phyloP scores from a whole-genome alignment of 2,113 vertebrate species.

The Rhagologus leucostigma region DNA sequence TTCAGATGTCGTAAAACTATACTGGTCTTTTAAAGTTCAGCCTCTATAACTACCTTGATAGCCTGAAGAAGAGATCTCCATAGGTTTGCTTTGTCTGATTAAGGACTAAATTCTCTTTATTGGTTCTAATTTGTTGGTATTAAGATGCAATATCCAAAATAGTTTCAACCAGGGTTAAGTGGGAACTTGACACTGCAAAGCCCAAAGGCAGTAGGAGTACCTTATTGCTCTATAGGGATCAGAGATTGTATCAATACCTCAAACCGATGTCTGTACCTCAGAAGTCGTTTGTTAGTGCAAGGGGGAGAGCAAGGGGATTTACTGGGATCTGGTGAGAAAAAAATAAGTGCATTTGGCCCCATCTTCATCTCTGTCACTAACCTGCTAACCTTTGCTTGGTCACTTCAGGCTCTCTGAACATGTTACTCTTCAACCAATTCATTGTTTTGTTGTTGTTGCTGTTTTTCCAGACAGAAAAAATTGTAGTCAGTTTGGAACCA shows the following conservation, averaged over 20 bases:
- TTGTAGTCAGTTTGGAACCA: background rate
- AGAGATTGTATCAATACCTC: background rate
- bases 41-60: background rate
- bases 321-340: background rate
- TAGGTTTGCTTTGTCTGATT: background rate
- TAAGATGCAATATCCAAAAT: background rate
- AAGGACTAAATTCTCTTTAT: conserved; percentile 11
- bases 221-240: background rate
- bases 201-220: background rate
- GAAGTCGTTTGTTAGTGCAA: background rate
- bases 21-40: conserved; percentile 5
- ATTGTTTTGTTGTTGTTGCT: background rate
- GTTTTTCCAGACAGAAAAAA: background rate
- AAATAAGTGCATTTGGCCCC: background rate
- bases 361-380: background rate
- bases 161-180: background rate
- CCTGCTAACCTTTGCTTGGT: background rate
- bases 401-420: background rate
- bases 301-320: background rate
- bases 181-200: background rate
- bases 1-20: conserved; percentile 20
- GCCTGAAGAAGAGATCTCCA: background rate
- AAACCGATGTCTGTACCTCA: background rate
- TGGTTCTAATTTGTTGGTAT: background rate
- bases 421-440: background rate